Conservation (phyloP, 2,797 vertebrate species). For the Lateolabrax maculatus region DNA sequence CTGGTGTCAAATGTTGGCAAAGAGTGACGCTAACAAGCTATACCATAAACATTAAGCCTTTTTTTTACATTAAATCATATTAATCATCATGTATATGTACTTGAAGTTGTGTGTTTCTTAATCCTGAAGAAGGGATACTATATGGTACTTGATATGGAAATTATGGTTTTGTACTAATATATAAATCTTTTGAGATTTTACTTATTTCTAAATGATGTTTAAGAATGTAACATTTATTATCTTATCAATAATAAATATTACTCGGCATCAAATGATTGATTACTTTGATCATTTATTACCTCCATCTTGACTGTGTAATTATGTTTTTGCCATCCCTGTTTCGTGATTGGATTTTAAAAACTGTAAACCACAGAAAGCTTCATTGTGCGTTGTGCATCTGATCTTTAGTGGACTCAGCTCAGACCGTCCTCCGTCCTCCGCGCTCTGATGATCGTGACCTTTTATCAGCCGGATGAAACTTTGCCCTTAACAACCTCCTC, state of each 20-base stretch:
- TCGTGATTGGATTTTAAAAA: not conserved
- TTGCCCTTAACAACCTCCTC: slow-evolving; percentile 28
- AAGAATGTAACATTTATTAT: slow-evolving; percentile 41
- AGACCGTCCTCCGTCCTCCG: slow-evolving; percentile 7
- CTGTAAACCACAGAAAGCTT: no score
- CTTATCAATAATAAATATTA: slow-evolving; percentile 63
- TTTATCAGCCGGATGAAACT: slow-evolving; percentile 33
- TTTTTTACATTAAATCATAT: slow-evolving; percentile 9
- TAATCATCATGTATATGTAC: not conserved
- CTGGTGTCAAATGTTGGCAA: not conserved
- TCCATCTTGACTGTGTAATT: slow-evolving; percentile 1
- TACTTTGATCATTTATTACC: slow-evolving; percentile 5
- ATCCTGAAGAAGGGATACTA: slow-evolving; percentile 9
- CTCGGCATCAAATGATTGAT: slow-evolving; percentile 1
- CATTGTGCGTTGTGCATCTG: not conserved
- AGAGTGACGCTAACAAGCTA: not conserved
- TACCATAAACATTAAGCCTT: not conserved
- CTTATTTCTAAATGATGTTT: slow-evolving; percentile 14
- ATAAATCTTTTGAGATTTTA: slow-evolving; percentile 24
- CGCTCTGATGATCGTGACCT: slow-evolving; percentile 24
- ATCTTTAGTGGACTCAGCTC: slow-evolving; percentile 3
- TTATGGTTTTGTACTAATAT: slow-evolving; percentile 1
- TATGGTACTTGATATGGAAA: not conserved
- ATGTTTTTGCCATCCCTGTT: not conserved
- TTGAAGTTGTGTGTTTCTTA: not conserved